Conservation (phyloP, 2,113 vertebrate species). For the Melanerpes formicivorus region DNA sequence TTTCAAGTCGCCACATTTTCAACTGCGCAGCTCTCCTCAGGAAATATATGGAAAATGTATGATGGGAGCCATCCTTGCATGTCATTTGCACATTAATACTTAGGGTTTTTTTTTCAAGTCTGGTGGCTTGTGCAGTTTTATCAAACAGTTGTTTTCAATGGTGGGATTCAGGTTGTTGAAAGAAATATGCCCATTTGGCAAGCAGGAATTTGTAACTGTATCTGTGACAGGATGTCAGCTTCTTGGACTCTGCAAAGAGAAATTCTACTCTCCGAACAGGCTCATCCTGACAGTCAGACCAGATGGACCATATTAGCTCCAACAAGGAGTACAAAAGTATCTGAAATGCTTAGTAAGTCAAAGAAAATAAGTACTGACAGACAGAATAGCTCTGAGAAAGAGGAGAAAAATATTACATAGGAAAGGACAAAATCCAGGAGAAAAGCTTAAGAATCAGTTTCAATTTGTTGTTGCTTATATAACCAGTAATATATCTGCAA, state of each 20-base stretch:
- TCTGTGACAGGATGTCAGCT: conserved; percentile 45
- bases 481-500: not conserved
- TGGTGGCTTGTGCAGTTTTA: not conserved
- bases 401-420: not conserved
- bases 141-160: not conserved
- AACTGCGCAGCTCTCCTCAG: not conserved
- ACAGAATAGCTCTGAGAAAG: not conserved
- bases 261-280: not conserved
- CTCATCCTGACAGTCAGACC: conserved; percentile 31
- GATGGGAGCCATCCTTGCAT: not conserved
- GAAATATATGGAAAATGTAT: not conserved
- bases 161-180: not conserved
- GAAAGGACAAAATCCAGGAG: not conserved
- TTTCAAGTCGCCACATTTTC: not conserved
- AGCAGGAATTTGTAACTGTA: not conserved
- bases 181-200: not conserved
- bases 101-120: not conserved
- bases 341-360: not conserved
- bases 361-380: not conserved
- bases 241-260: conserved; percentile 18
- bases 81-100: not conserved
- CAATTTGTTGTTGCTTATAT: not conserved
- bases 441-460: not conserved
- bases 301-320: conserved; percentile 17
- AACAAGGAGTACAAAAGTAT: not conserved